Evolutionary conservation across 2,888 invertebrate species (phyloP).

Genomic region (Ferrisia virgata): DNA sequence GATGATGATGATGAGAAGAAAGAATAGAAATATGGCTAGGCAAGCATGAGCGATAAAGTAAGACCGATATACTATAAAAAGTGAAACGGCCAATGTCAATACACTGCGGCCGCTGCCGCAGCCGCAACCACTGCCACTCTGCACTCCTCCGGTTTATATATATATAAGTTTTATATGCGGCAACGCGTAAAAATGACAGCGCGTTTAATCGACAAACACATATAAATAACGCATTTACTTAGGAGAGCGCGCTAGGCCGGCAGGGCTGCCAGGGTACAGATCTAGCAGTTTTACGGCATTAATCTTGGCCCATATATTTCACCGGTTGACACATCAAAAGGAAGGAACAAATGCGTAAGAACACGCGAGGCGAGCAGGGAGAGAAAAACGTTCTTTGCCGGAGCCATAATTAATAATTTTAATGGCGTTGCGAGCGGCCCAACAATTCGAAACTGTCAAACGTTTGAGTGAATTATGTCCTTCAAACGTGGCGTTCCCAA

Average conservation of each 20-base stretch:
- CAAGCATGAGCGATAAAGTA: no score
- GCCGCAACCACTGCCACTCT: not conserved
- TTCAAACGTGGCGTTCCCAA: slow-evolving; percentile 46
- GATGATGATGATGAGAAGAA: no score
- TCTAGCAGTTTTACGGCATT: slow-evolving; percentile 46
- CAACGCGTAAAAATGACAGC: slow-evolving; percentile 46
- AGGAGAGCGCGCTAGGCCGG: slow-evolving; percentile 34
- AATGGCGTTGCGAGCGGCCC: slow-evolving; percentile 46
- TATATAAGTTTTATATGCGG: slow-evolving; percentile 38
- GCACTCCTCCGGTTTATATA: not conserved
- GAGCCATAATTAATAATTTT: slow-evolving; percentile 47
- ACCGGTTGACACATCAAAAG: slow-evolving; percentile 47
- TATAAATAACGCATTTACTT: slow-evolving; percentile 46
- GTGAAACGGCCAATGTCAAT: slow-evolving; percentile 28
- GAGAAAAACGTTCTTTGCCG: slow-evolving; percentile 43
- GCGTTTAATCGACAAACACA: slow-evolving; percentile 46
- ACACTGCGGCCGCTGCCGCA: not conserved
- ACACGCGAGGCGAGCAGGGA: slow-evolving; percentile 28
- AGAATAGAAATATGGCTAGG: no score
- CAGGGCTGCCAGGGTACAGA: slow-evolving; percentile 25
- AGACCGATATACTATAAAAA: no score
- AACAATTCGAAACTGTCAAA: slow-evolving; percentile 47
- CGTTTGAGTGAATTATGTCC: slow-evolving; percentile 47
- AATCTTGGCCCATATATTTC: slow-evolving; percentile 47
- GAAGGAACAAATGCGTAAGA: slow-evolving; percentile 46